Evolutionary conservation across 2,113 vertebrate species (phyloP), one percentile per base, ranked within the genome.

Genomic region (Phaethon lepturus): DNA sequence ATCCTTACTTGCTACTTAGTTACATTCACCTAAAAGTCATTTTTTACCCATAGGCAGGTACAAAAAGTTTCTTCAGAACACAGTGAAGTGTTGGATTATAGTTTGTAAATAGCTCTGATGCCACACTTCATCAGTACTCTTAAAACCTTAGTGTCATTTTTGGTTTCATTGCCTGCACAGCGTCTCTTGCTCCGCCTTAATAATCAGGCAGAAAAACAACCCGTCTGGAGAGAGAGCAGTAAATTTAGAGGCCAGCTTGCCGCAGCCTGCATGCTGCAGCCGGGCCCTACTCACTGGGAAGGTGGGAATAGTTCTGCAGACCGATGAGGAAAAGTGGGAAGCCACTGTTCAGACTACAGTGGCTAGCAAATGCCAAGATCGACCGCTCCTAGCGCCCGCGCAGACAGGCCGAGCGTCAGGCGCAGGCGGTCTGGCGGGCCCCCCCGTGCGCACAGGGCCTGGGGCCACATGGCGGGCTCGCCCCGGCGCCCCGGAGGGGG

Each of bases 171-270:
- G 33, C 25, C 33, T 42, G 31, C 40, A 31, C 25, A 74, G 42
- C 7, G 42, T 58, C 33, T 58, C 40, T 44, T n/a, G 35, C 13
- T 94, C 31, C 7, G 63, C 24, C 50, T 86, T 18, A 55, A 86
- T 5, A 58, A 10, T 55, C 67, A 84, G 15, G 22, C 38, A 89
- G 86, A 71, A 90, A 84, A 95, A 15, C 66, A 81, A 93, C 71
- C 42, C 89, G 42, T 96, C 83, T 93, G 75, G 95, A 96, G 93
- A 83, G 35, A 60, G 79, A 94, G 77, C 68, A 96, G 78, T 68
- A 80, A 96, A 97, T 93, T 75, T 79, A 91, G 86, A 84, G 45
- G 42, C n/a, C 95, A 96, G 60, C 64, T 92, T 89, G 91, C 53
- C 25, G 44, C 20, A 91, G 60, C 59, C 87, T 85, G 69, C 91